These are phyloP conservation scores for Psittacula cyanocephala DNA, from an alignment of 2,113 vertebrate genomes.

Conservation along the genomic window DNA sequence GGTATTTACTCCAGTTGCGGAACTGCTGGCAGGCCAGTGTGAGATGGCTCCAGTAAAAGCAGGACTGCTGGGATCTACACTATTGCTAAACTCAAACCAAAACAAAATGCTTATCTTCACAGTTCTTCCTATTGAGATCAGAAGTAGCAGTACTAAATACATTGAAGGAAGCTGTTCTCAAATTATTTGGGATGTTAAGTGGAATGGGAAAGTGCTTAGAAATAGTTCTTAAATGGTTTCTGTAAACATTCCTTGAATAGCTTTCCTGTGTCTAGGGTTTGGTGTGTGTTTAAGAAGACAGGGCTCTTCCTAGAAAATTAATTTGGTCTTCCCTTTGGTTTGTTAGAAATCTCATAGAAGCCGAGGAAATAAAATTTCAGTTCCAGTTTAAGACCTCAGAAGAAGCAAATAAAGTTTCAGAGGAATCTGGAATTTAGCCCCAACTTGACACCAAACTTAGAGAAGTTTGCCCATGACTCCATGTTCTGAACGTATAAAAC, in stretches of 20 bases:
- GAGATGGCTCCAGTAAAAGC: conserved; percentile 36
- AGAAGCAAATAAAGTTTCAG: neutral
- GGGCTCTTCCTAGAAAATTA: neutral
- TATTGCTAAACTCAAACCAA: conserved; percentile 27
- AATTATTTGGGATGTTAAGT: conserved; percentile 8
- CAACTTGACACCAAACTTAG: neutral
- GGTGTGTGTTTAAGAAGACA: neutral
- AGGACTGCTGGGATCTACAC: conserved; percentile 22
- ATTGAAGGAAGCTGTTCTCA: neutral
- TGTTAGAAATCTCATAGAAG: neutral
- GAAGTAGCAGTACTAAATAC: conserved; percentile 2
- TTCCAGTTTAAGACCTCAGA: neutral
- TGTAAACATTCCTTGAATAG: conserved; percentile 33
- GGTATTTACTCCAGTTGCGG: neutral
- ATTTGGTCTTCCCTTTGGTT: neutral
- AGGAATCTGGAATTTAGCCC: neutral
- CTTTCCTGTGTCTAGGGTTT: neutral
- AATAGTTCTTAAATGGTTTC: neutral
- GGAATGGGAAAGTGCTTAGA: neutral
- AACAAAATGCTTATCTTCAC: neutral
- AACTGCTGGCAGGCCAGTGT: neutral
- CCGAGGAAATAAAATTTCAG: neutral
- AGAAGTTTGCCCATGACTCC: neutral
- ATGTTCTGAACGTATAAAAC: neutral
- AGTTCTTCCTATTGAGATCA: conserved; percentile 16